Base-by-base conservation (phyloP, 2,888 invertebrate genomes). In the Dendrolimus pini region DNA sequence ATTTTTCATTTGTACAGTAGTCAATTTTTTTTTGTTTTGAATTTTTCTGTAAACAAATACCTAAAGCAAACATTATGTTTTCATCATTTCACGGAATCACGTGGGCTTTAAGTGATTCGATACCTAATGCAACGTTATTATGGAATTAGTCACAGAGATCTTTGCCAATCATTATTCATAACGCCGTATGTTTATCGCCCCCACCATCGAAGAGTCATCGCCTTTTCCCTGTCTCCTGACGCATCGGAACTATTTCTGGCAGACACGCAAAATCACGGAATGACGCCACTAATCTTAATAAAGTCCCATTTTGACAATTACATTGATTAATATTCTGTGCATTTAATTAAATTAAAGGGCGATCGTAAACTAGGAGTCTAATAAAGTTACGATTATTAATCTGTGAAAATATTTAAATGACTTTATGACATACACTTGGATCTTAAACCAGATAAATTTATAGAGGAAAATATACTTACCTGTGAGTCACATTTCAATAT, bases 111-210 rank as follows among this genome's bases (percentile, higher is more conserved):
- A 47, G 2, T 64, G 57, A 72, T 70, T 63, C 54, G 56, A 56
- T 10, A 47, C 47, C 9, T 47, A 47, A 47, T 57, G 12, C 67
- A 68, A 64, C 64, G 62, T 42, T 64, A 58, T 66, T 67, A 71
- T 76, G 66, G 60, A 60, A 59, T 78, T 71, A 85, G 73, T 83
- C 82, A 80, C 61, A 68, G 71, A 70, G 70, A 82, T 65, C 69
- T 78, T 81, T 83, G 84, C 80, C 84, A 85, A 82, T 79, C 75
- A 80, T 85, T 83, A 84, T 78, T 87, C 84, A 85, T 79, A 76
- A 67, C 65, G 61, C 63, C 62, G 65, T 68, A 69, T 80, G 82
- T 84, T 83, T 83, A 83, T 82, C 77, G 76, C 75, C 70, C 72
- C 72, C 72, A 70, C 68, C 72, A 75, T 80, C 71, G 68, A 63